These are phyloP conservation scores for Heterocephalus glaber DNA, from an alignment of 2,113 vertebrate genomes.

Conservation along the genomic window DNA sequence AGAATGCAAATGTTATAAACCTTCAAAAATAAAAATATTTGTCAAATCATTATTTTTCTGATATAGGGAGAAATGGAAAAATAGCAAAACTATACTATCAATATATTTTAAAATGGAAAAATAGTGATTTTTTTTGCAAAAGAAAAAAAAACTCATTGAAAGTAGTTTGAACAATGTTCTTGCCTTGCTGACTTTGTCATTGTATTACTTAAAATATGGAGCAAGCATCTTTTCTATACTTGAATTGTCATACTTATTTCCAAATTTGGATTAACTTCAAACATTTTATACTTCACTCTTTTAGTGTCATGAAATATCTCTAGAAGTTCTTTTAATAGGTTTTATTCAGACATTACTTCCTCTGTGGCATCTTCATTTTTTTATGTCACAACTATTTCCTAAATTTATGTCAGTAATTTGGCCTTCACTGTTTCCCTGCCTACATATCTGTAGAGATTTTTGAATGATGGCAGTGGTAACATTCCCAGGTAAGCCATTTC, in stretches of 20 bases:
- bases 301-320: constrained; percentile 14
- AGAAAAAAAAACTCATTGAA: not conserved
- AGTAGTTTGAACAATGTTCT: not conserved
- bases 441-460: not conserved
- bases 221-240: not conserved
- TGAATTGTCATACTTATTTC: not conserved
- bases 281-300: not conserved
- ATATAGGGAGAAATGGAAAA: not conserved
- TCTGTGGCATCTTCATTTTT: not conserved
- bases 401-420: not conserved
- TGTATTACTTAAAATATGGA: not conserved
- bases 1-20: not conserved
- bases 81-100: not conserved
- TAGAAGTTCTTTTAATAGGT: not conserved
- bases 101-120: not conserved
- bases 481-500: not conserved
- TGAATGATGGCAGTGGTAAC: not conserved
- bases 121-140: not conserved
- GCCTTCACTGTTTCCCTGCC: not conserved
- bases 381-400: not conserved
- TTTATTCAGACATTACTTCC: not conserved
- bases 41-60: not conserved
- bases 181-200: not conserved
- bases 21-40: constrained; percentile 13
- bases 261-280: not conserved